Evolutionary conservation across 2,113 vertebrate species (phyloP).

Genomic region (Carollia perspicillata): DNA sequence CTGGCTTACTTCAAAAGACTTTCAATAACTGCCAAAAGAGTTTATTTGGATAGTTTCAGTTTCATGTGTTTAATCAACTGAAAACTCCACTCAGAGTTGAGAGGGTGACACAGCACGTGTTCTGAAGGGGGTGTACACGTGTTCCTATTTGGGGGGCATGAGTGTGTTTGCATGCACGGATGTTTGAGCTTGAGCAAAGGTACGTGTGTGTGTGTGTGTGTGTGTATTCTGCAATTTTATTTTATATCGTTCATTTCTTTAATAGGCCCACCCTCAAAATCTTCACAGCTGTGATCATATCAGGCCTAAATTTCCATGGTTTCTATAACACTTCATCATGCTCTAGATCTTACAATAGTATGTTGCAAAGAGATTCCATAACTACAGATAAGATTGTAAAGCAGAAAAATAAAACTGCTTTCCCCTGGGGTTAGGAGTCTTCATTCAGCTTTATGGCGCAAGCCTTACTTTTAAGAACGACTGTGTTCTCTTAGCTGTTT

Average conservation of each 20-base stretch:
- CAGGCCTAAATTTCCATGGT: background rate
- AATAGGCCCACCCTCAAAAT: background rate
- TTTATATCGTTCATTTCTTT: conserved; percentile 3
- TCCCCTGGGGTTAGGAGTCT: background rate
- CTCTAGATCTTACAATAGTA: background rate
- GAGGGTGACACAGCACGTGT: conserved; percentile 58
- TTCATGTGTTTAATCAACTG: conserved; percentile 76
- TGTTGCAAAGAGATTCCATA: background rate
- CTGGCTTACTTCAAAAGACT: conserved; percentile 77
- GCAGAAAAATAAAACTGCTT: background rate
- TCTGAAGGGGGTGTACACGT: conserved; percentile 19
- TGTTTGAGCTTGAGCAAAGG: conserved; percentile 8
- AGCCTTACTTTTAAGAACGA: background rate
- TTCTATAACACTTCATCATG: background rate
- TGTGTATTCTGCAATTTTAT: background rate
- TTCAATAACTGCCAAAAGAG: conserved; percentile 74
- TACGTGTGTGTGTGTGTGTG: background rate
- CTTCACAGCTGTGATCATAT: background rate
- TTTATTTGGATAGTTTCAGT: conserved; percentile 78
- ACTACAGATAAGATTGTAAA: background rate
- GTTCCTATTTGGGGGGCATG: background rate
- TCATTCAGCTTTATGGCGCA: background rate
- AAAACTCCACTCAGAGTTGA: conserved; percentile 69
- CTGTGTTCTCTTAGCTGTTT: background rate
- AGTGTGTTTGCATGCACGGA: background rate